Conservation (phyloP, 1,140 invertebrate genomes). For the Hyles euphorbiae region DNA sequence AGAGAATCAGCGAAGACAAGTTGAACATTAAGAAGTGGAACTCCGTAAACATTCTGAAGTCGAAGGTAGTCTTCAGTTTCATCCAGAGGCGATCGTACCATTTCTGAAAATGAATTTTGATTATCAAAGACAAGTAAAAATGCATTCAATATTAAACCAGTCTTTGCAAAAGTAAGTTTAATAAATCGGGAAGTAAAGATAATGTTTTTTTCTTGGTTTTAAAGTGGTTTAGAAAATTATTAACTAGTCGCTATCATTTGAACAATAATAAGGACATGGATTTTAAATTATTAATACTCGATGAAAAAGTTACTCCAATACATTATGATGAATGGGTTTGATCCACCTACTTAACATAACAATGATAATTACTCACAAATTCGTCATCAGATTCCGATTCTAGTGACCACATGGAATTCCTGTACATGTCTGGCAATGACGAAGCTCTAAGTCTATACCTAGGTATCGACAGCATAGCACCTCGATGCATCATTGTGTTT, state of each 20-base stretch:
- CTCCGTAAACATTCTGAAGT: constrained; percentile 87
- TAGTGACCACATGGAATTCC: constrained; percentile 89
- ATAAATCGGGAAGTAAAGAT: too few species aligned
- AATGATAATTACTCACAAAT: constrained; percentile 49
- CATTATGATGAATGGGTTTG: too few species aligned
- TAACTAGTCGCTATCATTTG: too few species aligned
- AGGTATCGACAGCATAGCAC: constrained; percentile 62
- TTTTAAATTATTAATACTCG: too few species aligned
- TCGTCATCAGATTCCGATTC: constrained; percentile 79
- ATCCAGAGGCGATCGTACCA: constrained; percentile 83
- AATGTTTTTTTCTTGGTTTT: too few species aligned
- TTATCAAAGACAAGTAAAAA: too few species aligned
- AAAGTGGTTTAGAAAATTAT: too few species aligned
- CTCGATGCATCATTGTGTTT: constrained; percentile 78
- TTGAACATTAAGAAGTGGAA: constrained; percentile 88
- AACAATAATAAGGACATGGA: too few species aligned
- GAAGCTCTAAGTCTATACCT: constrained; percentile 88
- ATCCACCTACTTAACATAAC: constrained; percentile 1
- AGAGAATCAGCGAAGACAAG: constrained; percentile 88
- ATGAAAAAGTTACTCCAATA: too few species aligned
- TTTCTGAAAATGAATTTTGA: constrained; percentile 70
- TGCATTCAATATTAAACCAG: too few species aligned
- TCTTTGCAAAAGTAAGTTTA: too few species aligned
- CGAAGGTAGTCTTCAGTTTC: constrained; percentile 81
- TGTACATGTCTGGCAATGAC: constrained; percentile 91